A percentile compares a stretch with the other conserved stretches of the same genome.
Conservation (phyloP, 2,888 invertebrate species). For the Ophion ellenae region DNA sequence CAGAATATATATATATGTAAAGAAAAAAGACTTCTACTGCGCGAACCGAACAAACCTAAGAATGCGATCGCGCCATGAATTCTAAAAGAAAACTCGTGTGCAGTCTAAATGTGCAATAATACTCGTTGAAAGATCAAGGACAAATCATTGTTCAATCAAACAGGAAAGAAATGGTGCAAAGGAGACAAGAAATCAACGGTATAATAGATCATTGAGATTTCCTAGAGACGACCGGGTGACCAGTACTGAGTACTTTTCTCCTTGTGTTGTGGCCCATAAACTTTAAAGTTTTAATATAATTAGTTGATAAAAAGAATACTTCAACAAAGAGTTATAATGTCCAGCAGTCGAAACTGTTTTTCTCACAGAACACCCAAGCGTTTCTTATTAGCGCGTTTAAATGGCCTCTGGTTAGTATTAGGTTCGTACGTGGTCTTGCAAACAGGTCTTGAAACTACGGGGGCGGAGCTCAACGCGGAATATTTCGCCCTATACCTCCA, state of each 20-base stretch:
- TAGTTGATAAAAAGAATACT: neutral
- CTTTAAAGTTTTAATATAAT: conserved; percentile 23
- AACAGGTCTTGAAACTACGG: no score
- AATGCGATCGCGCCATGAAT: neutral
- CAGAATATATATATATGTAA: neutral
- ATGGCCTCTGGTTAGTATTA: no score
- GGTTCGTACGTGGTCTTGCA: no score
- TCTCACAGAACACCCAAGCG: neutral
- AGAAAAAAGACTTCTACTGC: neutral
- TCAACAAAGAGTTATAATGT: neutral
- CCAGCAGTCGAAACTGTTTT: neutral
- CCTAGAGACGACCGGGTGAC: no score
- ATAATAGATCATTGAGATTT: no score
- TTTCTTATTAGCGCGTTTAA: no score
- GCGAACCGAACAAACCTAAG: neutral
- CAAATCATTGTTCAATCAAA: neutral
- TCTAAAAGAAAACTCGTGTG: neutral
- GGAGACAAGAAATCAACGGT: neutral
- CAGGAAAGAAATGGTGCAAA: conserved; percentile 12
- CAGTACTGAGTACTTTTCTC: neutral
- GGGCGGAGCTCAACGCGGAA: no score
- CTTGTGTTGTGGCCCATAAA: neutral
- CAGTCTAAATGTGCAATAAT: conserved; percentile 10
- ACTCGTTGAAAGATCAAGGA: conserved; percentile 24
- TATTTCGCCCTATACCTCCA: no score